Evolutionary conservation across 2,113 vertebrate species (phyloP).

Genomic region (Excalfactoria chinensis): DNA sequence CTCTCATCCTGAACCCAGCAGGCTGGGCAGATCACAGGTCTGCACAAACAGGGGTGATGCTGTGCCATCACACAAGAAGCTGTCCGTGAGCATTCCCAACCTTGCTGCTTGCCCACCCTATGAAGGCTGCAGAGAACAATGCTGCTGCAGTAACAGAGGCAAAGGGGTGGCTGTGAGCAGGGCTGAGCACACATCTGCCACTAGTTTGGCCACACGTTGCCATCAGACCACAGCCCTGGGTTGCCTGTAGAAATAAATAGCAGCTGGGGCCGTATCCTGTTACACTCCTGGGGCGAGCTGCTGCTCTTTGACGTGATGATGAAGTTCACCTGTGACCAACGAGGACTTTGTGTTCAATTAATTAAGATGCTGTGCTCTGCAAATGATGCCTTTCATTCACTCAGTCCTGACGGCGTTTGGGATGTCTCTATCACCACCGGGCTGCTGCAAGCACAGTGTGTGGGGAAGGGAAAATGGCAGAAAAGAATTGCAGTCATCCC

Average conservation of each 20-base stretch:
- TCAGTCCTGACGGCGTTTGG: rapidly evolving
- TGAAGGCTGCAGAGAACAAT: background rate
- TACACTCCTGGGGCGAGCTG: rapidly evolving
- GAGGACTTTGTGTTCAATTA: background rate
- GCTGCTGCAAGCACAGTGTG: background rate
- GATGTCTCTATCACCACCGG: background rate
- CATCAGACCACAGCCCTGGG: background rate
- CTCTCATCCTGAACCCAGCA: too few species aligned
- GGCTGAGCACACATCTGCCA: background rate
- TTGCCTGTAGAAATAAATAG: background rate
- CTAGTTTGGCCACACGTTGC: background rate
- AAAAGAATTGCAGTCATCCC: background rate
- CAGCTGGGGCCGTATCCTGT: background rate
- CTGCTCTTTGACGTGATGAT: rapidly evolving
- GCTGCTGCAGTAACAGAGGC: background rate
- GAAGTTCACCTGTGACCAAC: background rate
- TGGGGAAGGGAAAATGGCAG: background rate
- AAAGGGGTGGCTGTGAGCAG: background rate
- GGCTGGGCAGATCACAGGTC: too few species aligned
- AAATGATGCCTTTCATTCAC: background rate
- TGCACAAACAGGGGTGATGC: background rate
- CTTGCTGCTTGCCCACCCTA: rapidly evolving
- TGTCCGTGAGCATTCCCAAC: rapidly evolving
- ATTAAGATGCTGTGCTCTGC: background rate
- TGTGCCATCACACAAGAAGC: background rate